phyloP scores from a whole-genome alignment of 2,888 invertebrate genomes.

The Pristionchus exspectatus region DNA sequence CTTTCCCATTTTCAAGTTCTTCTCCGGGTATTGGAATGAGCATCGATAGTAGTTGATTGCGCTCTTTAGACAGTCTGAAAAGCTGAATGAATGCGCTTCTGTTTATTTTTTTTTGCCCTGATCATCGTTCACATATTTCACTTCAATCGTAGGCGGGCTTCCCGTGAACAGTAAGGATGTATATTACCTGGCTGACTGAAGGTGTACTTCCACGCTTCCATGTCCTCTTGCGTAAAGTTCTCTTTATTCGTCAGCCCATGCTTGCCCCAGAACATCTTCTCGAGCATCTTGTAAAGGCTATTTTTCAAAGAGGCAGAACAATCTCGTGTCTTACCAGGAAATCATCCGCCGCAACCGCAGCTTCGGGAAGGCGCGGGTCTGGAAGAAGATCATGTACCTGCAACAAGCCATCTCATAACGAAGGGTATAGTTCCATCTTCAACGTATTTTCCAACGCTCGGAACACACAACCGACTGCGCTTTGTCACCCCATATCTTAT shows the following conservation, averaged over 20 bases:
- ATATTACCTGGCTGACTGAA: slow-evolving; percentile 84
- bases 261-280: slow-evolving; percentile 34
- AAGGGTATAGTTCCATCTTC: too few relatives aligned
- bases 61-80: slow-evolving; percentile 85
- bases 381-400: slow-evolving; percentile 83
- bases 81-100: too few relatives aligned
- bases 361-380: slow-evolving; percentile 85
- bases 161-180: background rate
- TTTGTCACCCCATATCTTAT: too few relatives aligned
- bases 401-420: slow-evolving; percentile 47
- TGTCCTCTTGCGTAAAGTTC: slow-evolving; percentile 81
- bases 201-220: slow-evolving; percentile 87
- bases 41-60: slow-evolving; percentile 86
- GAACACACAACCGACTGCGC: too few relatives aligned
- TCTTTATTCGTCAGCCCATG: slow-evolving; percentile 57
- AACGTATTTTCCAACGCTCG: too few relatives aligned
- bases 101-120: too few relatives aligned
- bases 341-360: slow-evolving; percentile 84
- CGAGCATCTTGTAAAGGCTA: background rate
- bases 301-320: too few relatives aligned
- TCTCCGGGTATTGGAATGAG: slow-evolving; percentile 78
- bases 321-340: slow-evolving; percentile 81
- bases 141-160: too few relatives aligned
- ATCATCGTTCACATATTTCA: too few relatives aligned
- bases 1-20: background rate